Percentiles rank a stretch among this genome's conserved stretches.
Conservation (phyloP, 1,140 invertebrate species). For the Arctopsyche grandis region DNA sequence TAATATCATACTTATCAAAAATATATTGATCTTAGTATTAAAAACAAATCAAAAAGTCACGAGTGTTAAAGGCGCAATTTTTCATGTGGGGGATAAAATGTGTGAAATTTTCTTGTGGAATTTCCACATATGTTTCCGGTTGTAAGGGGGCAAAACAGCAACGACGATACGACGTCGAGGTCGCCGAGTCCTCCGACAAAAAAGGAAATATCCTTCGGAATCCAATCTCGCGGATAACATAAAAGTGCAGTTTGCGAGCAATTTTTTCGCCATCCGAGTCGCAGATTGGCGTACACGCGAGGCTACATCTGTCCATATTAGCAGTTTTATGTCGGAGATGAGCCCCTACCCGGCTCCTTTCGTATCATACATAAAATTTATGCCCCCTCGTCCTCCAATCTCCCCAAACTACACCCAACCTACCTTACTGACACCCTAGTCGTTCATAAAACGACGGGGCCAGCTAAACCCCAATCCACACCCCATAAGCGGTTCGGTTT, state of each 20-base stretch:
- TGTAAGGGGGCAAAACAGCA: slow-evolving; percentile 2
- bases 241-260: slow-evolving; percentile 47
- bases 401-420: background rate
- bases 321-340: slow-evolving; percentile 42
- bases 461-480: background rate
- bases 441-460: background rate
- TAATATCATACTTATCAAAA: no score
- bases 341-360: slow-evolving; percentile 4
- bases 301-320: slow-evolving; percentile 41
- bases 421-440: background rate
- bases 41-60: no score
- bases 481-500: slow-evolving; percentile 3
- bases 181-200: slow-evolving; percentile 28
- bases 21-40: no score
- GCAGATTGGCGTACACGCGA: slow-evolving; percentile 39
- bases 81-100: no score
- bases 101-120: background rate
- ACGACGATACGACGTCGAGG: background rate
- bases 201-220: slow-evolving; percentile 45
- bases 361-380: slow-evolving; percentile 42
- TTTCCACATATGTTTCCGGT: background rate
- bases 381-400: background rate
- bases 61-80: no score
- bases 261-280: slow-evolving; percentile 45
- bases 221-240: slow-evolving; percentile 47